phyloP scores from a whole-genome alignment of 2,888 invertebrate genomes.

The Acleris sparsana region DNA sequence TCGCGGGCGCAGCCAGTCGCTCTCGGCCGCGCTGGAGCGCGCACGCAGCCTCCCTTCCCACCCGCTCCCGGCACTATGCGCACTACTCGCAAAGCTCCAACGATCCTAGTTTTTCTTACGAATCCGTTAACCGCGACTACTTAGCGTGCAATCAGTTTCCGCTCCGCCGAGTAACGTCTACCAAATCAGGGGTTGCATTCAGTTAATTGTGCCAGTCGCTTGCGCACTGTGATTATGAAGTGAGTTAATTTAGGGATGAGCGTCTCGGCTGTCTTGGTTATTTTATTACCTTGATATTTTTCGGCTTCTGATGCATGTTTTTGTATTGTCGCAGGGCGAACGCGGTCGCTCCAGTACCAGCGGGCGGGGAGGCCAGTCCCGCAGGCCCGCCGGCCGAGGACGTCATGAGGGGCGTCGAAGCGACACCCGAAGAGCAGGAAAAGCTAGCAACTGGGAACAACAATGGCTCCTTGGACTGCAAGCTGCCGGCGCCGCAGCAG shows the following conservation, averaged over 20 bases:
- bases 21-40: conserved; percentile 74
- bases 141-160: conserved; percentile 65
- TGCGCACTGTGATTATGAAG: conserved; percentile 61
- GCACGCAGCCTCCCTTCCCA: conserved; percentile 73
- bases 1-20: conserved; percentile 75
- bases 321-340: conserved; percentile 71
- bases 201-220: conserved; percentile 28
- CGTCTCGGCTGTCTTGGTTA: conserved; percentile 5
- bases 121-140: conserved; percentile 61
- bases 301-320: conserved; percentile 43
- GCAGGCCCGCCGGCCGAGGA: conserved; percentile 69
- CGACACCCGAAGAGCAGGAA: conserved; percentile 79
- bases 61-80: conserved; percentile 51
- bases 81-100: conserved; percentile 47
- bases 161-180: conserved; percentile 40
- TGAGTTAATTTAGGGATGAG: conserved; percentile 54
- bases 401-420: conserved; percentile 79
- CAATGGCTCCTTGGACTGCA: conserved; percentile 91
- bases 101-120: conserved; percentile 43
- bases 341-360: conserved; percentile 62
- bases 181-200: conserved; percentile 37
- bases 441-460: conserved; percentile 80
- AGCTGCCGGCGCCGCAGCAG: conserved; percentile 84
- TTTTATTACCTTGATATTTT: background rate
- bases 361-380: conserved; percentile 69